Conservation (phyloP, 2,113 vertebrate species). For the Ifrita kowaldi region DNA sequence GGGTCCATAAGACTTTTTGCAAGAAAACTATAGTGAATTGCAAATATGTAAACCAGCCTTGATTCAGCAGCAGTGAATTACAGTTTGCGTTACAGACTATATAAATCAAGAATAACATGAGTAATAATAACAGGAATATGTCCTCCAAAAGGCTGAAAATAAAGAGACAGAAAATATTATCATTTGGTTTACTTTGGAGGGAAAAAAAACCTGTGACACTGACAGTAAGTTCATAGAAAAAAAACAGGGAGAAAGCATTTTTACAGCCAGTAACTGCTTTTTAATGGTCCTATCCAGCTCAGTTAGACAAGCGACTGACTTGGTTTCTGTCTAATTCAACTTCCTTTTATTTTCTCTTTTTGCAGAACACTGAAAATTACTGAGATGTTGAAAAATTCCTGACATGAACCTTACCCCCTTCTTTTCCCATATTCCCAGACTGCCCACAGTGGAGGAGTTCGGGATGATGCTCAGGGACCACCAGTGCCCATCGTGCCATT, state of each 20-base stretch:
- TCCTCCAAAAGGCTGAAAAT: neutral
- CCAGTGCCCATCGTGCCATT: rapidly evolving
- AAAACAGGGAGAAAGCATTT: neutral
- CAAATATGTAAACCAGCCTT: neutral
- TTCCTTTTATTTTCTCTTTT: neutral
- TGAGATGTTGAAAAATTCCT: neutral
- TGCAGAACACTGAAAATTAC: neutral
- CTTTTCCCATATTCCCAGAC: neutral
- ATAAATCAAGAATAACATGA: neutral
- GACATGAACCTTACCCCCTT: neutral
- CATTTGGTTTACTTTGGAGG: neutral
- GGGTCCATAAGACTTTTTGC: neutral
- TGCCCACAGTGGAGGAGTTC: rapidly evolving
- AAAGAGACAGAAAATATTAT: neutral
- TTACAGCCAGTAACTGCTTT: neutral
- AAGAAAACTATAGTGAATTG: neutral
- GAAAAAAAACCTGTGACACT: neutral
- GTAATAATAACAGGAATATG: neutral
- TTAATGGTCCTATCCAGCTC: neutral
- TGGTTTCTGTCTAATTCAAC: neutral
- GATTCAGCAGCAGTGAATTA: neutral
- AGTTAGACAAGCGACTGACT: neutral
- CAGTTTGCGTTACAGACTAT: neutral
- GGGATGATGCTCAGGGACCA: rapidly evolving
- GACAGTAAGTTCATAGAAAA: neutral